Percentiles rank a stretch among this genome's conserved stretches.
phyloP scores from a whole-genome alignment of 2,113 vertebrate genomes.

The Bujurquina vittata region DNA sequence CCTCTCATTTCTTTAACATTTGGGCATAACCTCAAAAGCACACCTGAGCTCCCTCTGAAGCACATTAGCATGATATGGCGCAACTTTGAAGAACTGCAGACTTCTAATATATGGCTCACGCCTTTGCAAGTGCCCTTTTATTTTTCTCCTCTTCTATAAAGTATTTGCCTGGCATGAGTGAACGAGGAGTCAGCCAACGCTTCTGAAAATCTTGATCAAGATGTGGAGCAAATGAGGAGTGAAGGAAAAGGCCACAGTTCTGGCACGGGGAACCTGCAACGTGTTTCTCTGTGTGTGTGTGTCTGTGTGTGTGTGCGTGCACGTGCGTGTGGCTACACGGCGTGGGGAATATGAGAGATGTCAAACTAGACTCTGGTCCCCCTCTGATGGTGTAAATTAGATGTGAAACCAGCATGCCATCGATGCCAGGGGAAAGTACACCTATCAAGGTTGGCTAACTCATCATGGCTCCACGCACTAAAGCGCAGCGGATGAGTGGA shows the following conservation, averaged over 20 bases:
- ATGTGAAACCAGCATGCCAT: conserved; percentile 68
- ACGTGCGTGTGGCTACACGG: conserved; percentile 24
- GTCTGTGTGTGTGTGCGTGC: conserved; percentile 1
- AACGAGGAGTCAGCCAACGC: conserved; percentile 18
- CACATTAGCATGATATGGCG: conserved; percentile 37
- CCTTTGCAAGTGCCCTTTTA: conserved; percentile 30
- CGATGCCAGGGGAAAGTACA: conserved; percentile 58
- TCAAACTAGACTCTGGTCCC: conserved; percentile 59
- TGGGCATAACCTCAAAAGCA: conserved; percentile 43
- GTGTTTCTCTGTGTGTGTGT: neutral
- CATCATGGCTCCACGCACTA: conserved; percentile 42
- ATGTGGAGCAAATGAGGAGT: conserved; percentile 53
- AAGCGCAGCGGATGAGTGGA: conserved; percentile 51
- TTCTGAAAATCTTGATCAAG: conserved; percentile 56
- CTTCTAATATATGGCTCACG: conserved; percentile 47
- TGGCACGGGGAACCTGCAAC: conserved; percentile 36
- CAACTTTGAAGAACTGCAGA: conserved; percentile 27
- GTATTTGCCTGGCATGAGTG: conserved; percentile 54
- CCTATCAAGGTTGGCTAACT: conserved; percentile 62
- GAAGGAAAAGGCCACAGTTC: conserved; percentile 37
- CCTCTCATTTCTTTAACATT: conserved; percentile 31
- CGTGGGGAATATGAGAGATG: conserved; percentile 60
- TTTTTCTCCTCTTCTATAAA: conserved; percentile 21
- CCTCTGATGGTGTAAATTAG: conserved; percentile 62
- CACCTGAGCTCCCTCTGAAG: conserved; percentile 43